A percentile compares a stretch with the other conserved stretches of the same genome.
Conservation (phyloP, 2,888 invertebrate genomes). For the Lampropteryx suffumata region DNA sequence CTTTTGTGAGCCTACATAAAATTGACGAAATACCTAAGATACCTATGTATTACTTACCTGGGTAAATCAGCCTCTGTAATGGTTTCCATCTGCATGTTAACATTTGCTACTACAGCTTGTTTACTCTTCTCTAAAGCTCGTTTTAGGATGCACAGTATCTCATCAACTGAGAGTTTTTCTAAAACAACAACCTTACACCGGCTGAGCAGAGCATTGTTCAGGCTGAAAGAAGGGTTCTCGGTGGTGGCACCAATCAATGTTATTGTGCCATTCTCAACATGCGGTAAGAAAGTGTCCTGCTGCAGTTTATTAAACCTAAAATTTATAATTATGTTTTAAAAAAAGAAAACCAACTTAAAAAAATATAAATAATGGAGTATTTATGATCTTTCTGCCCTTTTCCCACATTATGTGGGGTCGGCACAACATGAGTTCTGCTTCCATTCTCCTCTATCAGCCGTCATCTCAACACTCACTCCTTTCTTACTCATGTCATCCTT, state of each 20-base stretch:
- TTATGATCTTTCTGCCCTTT: too few species aligned
- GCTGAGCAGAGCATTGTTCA: constrained; percentile 90
- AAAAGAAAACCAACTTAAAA: too few species aligned
- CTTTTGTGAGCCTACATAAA: too few species aligned
- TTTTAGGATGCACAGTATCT: constrained; percentile 84
- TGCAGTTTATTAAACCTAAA: constrained; percentile 90
- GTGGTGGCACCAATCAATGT: constrained; percentile 92
- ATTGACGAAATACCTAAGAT: too few species aligned
- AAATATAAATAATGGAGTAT: too few species aligned
- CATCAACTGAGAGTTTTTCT: constrained; percentile 85
- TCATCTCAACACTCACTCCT: too few species aligned
- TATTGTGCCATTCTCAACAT: constrained; percentile 91
- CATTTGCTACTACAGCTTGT: constrained; percentile 52
- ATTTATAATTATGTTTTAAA: too few species aligned
- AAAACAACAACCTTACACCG: constrained; percentile 89
- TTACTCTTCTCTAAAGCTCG: constrained; percentile 74
- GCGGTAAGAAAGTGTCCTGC: constrained; percentile 91
- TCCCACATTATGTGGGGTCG: too few species aligned
- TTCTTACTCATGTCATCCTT: too few species aligned
- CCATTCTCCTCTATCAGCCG: too few species aligned
- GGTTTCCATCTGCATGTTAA: constrained; percentile 35
- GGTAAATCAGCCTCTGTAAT: constrained; percentile 39
- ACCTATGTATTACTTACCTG: constrained; percentile 38
- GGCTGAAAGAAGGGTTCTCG: constrained; percentile 93
- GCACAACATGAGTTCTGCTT: too few species aligned